Evolutionary conservation across 92 coral and sea anemone species (phyloP), one percentile per base, ranked within the genome.

Genomic region (Actinernus sp.): DNA sequence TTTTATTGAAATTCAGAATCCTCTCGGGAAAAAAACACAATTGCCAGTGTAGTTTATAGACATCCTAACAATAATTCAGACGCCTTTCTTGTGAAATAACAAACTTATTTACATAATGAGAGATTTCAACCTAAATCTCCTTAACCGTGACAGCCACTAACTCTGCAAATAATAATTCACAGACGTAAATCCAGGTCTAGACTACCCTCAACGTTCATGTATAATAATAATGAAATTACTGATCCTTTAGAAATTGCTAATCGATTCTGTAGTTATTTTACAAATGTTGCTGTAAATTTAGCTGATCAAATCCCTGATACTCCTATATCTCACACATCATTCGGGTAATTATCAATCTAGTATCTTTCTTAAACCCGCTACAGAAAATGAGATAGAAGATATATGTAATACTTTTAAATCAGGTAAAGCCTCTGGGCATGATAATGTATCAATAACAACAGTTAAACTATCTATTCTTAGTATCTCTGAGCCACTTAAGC

Each of bases 151-250:
- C 43, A 33, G 43, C 21, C 87, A 80, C 70, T 31, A 27, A 54
- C 76, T n/a, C 62, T 78, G 14, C 71, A 72, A 71, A 66, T 71
- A 22, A 78, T 85, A 11, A 29, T 85, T 10, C 77, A 85, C 18
- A 60, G 20, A 11, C 66, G 63, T 49, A 61, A 53, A 46, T 41
- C 57, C 13, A 26, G 25, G 53, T 31, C 54, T 41, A 60, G 41
- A 11, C 45, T 39, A 38, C 61, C 55, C 51, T 11, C 87, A 21
- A 33, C 64, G 34, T 72, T 84, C 61, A 76, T 52, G 19, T 50
- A 44, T 32, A 60, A 52, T 48, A 47, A 71, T 55, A 12, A 55
- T 18, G 86, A 85, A 41, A 57, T 65, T 21, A 62, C 80, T 30
- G 79, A 78, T 32, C 82, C 86, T 29, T 18, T 24, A 22, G 32